Conservation (phyloP, 2,888 invertebrate species). For the Eupithecia subfuscata region DNA sequence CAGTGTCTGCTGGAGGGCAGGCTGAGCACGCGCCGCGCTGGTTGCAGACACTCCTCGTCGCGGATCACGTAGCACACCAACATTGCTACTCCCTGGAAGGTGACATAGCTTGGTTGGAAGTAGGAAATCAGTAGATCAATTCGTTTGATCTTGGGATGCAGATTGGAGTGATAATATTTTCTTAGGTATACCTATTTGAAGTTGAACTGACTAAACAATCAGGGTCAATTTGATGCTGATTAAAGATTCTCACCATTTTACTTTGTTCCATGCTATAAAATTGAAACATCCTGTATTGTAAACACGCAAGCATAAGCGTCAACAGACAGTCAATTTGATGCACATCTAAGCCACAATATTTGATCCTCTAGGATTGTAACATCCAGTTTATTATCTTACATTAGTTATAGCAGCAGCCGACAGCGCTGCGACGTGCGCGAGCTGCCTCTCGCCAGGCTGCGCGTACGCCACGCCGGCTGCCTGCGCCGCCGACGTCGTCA, state of each 20-base stretch:
- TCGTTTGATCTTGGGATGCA: too few species aligned
- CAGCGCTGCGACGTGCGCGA: conserved; percentile 63
- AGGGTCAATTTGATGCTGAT: too few species aligned
- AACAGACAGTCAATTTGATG: too few species aligned
- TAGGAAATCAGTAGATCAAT: not conserved
- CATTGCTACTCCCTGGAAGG: conserved; percentile 82
- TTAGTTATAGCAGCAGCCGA: conserved; percentile 70
- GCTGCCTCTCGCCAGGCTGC: conserved; percentile 66
- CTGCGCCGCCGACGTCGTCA: conserved; percentile 68
- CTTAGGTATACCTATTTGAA: too few species aligned
- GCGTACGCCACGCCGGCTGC: conserved; percentile 73
- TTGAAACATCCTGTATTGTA: too few species aligned
- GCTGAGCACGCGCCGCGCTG: conserved; percentile 65
- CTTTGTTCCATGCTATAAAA: too few species aligned
- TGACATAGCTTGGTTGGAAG: not conserved
- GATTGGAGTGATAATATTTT: too few species aligned
- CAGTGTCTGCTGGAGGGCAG: conserved; percentile 71
- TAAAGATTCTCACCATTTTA: too few species aligned
- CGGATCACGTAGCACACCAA: conserved; percentile 85
- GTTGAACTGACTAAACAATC: too few species aligned
- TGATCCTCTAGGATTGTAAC: not conserved
- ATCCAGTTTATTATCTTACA: conserved; percentile 49
- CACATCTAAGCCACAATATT: too few species aligned
- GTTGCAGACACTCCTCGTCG: conserved; percentile 82
- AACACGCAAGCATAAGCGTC: too few species aligned